Percentiles rank a stretch among this genome's conserved stretches.
phyloP scores from a whole-genome alignment of 2,888 invertebrate species.

The Metacarcinus magister region DNA sequence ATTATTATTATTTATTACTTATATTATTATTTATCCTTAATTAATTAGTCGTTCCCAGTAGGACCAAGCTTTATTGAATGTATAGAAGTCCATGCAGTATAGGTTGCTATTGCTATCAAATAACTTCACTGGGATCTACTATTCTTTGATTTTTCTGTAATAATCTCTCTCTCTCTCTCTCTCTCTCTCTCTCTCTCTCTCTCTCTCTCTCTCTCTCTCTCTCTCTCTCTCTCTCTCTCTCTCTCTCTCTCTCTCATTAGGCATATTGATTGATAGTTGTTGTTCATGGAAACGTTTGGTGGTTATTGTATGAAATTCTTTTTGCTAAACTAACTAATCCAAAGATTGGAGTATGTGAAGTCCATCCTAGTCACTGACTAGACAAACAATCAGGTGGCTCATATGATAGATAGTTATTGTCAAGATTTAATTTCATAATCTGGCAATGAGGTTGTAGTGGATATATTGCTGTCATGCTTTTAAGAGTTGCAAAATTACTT shows the following conservation, averaged over 20 bases:
- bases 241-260: background rate
- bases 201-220: constrained; percentile 56
- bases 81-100: background rate
- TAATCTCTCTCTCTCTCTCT: constrained; percentile 37
- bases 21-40: no score
- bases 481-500: background rate
- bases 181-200: constrained; percentile 56
- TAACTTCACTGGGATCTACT: background rate
- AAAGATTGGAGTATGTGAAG: background rate
- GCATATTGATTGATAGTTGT: background rate
- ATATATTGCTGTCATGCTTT: background rate
- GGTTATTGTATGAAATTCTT: background rate
- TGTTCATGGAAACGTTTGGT: background rate
- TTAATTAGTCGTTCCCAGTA: background rate
- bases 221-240: constrained; percentile 6
- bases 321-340: background rate
- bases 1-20: no score
- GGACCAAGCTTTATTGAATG: background rate
- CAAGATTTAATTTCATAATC: background rate
- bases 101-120: background rate
- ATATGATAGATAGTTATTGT: background rate
- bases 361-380: background rate
- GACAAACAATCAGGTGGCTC: background rate
- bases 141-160: background rate
- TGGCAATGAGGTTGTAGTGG: background rate